Evolutionary conservation across 2,797 vertebrate species (phyloP).

Genomic region (Halcyon smyrnensis): DNA sequence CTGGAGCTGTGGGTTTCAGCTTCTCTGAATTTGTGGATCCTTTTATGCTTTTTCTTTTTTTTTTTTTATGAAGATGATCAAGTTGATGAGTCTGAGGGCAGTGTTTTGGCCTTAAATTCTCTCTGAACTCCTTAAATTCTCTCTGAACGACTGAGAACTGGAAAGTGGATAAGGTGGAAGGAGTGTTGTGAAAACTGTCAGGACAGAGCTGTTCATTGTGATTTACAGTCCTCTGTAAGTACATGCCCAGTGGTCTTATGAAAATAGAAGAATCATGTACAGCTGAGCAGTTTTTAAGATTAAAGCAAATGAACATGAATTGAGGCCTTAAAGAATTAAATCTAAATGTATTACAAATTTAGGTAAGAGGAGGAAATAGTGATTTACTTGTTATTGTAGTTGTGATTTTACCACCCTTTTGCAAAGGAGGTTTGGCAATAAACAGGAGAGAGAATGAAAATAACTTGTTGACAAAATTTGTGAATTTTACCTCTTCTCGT

Average conservation of each 20-base stretch:
- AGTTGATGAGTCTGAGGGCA: not conserved
- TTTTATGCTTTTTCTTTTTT: not conserved
- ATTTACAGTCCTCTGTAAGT: not conserved
- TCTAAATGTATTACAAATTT: not conserved
- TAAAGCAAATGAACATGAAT: not conserved
- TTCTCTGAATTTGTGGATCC: not conserved
- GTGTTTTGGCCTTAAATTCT: not conserved
- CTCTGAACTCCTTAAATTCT: not conserved
- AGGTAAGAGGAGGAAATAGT: not conserved
- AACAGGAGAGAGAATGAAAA: not conserved
- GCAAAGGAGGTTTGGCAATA: not conserved
- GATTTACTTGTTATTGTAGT: not conserved
- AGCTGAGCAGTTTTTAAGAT: not conserved
- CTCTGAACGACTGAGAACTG: not conserved
- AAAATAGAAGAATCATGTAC: not conserved
- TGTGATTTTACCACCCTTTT: not conserved
- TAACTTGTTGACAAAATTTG: not conserved
- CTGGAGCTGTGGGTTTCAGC: not conserved
- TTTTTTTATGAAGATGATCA: not conserved
- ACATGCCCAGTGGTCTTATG: not conserved
- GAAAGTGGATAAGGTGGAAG: not conserved
- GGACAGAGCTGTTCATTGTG: rapidly evolving
- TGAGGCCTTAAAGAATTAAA: not conserved
- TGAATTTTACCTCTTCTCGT: not conserved
- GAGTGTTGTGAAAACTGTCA: not conserved